These are phyloP conservation scores for Lophotis ruficrista DNA, from an alignment of 2,113 vertebrate species.

Conservation along the genomic window DNA sequence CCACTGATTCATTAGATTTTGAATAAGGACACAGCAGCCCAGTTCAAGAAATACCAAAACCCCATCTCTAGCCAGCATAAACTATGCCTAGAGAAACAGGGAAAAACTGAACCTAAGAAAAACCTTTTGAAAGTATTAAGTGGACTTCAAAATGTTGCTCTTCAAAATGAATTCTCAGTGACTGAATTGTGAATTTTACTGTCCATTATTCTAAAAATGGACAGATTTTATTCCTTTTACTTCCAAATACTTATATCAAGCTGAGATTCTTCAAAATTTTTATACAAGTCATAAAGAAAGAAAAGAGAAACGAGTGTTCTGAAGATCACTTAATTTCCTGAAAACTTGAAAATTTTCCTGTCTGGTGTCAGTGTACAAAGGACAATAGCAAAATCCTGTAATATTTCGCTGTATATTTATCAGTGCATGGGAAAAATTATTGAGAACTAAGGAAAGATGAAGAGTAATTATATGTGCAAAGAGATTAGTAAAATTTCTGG, in stretches of 20 bases:
- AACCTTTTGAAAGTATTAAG: not conserved
- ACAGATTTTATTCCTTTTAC: not conserved
- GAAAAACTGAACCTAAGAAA: too few species aligned
- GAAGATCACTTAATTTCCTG: not conserved
- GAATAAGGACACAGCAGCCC: not conserved
- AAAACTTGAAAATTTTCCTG: not conserved
- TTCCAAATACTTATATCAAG: not conserved
- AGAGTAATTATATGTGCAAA: not conserved
- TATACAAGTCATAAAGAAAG: not conserved
- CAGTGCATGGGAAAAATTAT: not conserved
- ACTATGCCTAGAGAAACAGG: not conserved
- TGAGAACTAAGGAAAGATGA: not conserved
- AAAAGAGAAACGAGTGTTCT: not conserved
- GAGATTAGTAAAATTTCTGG: not conserved
- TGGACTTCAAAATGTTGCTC: accelerated
- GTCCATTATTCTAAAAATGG: not conserved
- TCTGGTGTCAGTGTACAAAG: not conserved
- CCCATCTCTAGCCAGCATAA: not conserved
- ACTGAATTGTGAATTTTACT: not conserved
- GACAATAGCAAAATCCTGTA: not conserved
- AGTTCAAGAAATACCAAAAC: not conserved
- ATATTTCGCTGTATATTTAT: not conserved
- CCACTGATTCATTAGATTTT: not conserved
- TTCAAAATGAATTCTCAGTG: not conserved
- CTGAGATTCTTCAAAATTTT: not conserved